phyloP scores from a whole-genome alignment of 2,113 vertebrate genomes.

The Tursiops truncatus region DNA sequence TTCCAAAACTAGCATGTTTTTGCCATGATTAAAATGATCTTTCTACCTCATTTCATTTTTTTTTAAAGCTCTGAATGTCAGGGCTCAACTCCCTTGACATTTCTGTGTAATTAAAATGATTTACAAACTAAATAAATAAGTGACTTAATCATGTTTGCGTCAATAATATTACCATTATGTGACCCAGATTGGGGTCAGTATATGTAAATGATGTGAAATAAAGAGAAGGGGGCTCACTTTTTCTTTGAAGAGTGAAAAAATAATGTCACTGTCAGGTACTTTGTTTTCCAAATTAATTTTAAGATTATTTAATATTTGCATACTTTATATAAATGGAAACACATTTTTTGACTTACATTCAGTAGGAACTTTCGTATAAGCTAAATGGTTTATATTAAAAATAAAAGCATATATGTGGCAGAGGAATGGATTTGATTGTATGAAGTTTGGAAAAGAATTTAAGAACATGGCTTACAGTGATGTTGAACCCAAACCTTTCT shows the following conservation, averaged over 20 bases:
- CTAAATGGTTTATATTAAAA: constrained; percentile 18
- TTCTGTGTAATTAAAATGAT: constrained; percentile 49
- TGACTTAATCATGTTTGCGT: constrained; percentile 28
- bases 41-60: constrained; percentile 3
- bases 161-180: background rate
- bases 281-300: constrained; percentile 17
- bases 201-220: constrained; percentile 25
- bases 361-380: background rate
- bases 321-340: background rate
- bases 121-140: constrained; percentile 43
- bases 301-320: background rate
- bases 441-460: constrained; percentile 1
- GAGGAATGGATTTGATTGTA: background rate
- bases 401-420: background rate
- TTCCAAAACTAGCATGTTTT: background rate
- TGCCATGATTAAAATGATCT: constrained; percentile 34
- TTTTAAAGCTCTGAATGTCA: background rate
- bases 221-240: background rate
- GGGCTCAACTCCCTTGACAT: constrained; percentile 24
- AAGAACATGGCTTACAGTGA: background rate
- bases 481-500: background rate
- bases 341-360: background rate
- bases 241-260: constrained; percentile 20
- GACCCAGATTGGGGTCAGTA: background rate
- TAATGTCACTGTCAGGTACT: background rate